Conservation (phyloP, 2,888 invertebrate genomes). For the Cataglyphis albicans region DNA sequence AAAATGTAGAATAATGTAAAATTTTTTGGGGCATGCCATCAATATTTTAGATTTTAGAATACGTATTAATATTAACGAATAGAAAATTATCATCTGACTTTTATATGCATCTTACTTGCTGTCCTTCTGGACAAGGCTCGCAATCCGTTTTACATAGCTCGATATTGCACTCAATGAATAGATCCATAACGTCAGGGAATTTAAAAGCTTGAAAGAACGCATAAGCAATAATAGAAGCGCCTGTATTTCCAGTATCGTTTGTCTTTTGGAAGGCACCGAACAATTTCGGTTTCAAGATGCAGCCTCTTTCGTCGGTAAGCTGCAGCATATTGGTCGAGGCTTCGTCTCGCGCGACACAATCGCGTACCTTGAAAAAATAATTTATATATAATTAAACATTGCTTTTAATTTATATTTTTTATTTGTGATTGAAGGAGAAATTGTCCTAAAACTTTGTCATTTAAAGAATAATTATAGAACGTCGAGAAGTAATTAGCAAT, state of each 20-base stretch:
- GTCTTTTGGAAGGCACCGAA: constrained; percentile 94
- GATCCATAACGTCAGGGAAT: constrained; percentile 94
- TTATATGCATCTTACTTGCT: constrained; percentile 85
- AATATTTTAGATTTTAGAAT: neutral
- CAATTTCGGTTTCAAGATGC: constrained; percentile 92
- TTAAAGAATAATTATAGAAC: neutral
- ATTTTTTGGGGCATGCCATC: neutral
- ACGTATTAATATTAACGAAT: neutral
- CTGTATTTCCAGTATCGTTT: constrained; percentile 90
- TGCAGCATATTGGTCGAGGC: constrained; percentile 89
- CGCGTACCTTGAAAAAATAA: constrained; percentile 87
- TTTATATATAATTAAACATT: neutral
- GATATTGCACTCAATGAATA: constrained; percentile 93
- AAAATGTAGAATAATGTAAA: constrained; percentile 4
- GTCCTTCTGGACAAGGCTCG: constrained; percentile 90
- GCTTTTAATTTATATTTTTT: neutral
- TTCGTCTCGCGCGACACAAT: constrained; percentile 92
- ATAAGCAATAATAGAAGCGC: constrained; percentile 91
- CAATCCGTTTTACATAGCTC: constrained; percentile 94
- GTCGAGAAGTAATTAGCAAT: neutral
- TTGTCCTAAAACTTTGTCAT: neutral
- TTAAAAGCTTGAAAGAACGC: constrained; percentile 94
- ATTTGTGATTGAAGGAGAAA: neutral
- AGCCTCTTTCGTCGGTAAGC: constrained; percentile 92
- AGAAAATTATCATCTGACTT: neutral